Evolutionary conservation across 2,888 invertebrate genomes (phyloP).

Genomic region (Drosophila mayaguana): DNA sequence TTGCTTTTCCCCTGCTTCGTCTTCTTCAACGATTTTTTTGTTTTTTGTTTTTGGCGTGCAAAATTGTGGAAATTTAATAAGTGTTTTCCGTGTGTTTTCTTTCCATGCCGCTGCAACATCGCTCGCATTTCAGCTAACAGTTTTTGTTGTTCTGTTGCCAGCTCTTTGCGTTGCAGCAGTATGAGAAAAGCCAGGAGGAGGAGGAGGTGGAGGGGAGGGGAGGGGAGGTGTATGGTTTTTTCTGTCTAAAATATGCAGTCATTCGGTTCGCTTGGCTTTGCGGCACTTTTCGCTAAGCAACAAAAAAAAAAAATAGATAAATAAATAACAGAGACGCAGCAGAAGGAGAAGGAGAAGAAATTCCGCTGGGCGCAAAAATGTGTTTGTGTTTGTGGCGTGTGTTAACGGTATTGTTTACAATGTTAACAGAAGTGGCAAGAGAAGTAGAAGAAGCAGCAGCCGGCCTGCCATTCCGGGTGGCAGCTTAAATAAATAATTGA

Average conservation of each 20-base stretch:
- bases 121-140: slow-evolving; percentile 64
- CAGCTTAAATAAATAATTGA: slow-evolving; percentile 77
- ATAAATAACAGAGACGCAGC: neutral
- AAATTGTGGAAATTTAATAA: slow-evolving; percentile 76
- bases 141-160: slow-evolving; percentile 56
- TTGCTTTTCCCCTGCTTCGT: slow-evolving; percentile 22
- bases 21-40: slow-evolving; percentile 38
- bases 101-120: slow-evolving; percentile 25
- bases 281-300: slow-evolving; percentile 23
- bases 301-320: too few relatives aligned
- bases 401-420: slow-evolving; percentile 82
- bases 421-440: slow-evolving; percentile 68
- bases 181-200: slow-evolving; percentile 1
- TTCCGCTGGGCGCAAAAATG: slow-evolving; percentile 39
- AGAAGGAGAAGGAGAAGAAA: slow-evolving; percentile 31
- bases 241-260: slow-evolving; percentile 51
- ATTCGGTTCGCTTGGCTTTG: slow-evolving; percentile 28
- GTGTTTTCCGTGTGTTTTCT: slow-evolving; percentile 58
- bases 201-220: neutral
- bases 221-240: slow-evolving; percentile 1
- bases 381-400: slow-evolving; percentile 52
- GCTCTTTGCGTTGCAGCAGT: slow-evolving; percentile 21
- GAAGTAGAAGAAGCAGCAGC: neutral
- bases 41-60: slow-evolving; percentile 57
- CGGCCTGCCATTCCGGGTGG: slow-evolving; percentile 54